Conservation (phyloP, 2,888 invertebrate genomes). For the Tanypteryx hageni region DNA sequence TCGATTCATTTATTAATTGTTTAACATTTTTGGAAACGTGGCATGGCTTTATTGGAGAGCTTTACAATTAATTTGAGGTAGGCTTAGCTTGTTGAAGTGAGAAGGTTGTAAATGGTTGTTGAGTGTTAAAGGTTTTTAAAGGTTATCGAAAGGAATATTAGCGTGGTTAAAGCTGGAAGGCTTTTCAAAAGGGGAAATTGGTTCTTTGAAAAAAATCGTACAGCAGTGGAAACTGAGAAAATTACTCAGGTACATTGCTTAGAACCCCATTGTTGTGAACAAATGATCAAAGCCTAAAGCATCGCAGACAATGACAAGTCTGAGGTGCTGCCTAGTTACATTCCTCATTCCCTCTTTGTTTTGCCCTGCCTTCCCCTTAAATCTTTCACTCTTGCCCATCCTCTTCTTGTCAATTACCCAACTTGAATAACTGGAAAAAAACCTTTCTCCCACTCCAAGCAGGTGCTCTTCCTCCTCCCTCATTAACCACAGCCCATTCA, state of each 20-base stretch:
- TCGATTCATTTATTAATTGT: conserved; percentile 40
- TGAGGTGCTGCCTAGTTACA: conserved; percentile 61
- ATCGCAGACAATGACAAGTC: conserved; percentile 48
- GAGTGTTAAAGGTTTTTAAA: conserved; percentile 41
- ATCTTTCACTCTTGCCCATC: neutral
- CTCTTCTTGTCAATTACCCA: conserved; percentile 62
- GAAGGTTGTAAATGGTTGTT: conserved; percentile 36
- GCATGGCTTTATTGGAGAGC: conserved; percentile 61
- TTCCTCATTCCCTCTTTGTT: conserved; percentile 53
- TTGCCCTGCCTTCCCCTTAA: neutral
- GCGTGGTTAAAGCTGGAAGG: conserved; percentile 49
- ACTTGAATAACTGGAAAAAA: conserved; percentile 23
- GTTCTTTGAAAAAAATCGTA: conserved; percentile 31
- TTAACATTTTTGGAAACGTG: conserved; percentile 44
- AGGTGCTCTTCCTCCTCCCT: conserved; percentile 60
- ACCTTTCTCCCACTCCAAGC: conserved; percentile 61
- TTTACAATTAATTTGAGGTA: conserved; percentile 57
- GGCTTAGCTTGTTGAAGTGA: conserved; percentile 40
- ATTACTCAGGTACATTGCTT: conserved; percentile 56
- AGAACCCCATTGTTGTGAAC: conserved; percentile 59
- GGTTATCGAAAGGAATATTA: conserved; percentile 44
- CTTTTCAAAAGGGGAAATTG: conserved; percentile 48
- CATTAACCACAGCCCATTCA: conserved; percentile 12
- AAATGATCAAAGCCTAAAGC: conserved; percentile 55
- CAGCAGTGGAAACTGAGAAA: conserved; percentile 62